A percentile compares a stretch with the other conserved stretches of the same genome.
Conservation (phyloP, 1,140 invertebrate genomes). For the Drosophila kanapiae region DNA sequence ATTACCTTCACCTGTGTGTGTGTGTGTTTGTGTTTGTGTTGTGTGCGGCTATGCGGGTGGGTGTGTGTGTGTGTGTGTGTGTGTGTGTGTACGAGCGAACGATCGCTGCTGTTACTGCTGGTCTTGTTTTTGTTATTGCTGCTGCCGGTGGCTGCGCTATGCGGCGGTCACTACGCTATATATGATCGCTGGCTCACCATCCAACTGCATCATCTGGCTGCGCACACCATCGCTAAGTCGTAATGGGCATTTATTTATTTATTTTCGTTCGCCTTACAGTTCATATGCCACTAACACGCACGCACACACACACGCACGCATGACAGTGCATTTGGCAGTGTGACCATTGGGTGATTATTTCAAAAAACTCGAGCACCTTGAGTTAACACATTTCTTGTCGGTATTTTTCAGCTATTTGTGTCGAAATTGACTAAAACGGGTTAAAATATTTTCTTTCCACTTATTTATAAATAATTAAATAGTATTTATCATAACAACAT, state of each 20-base stretch:
- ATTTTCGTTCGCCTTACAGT: conserved; percentile 62
- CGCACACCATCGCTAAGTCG: conserved; percentile 27
- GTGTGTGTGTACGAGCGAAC: conserved; percentile 15
- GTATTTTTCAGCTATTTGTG: background rate
- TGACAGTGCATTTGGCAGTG: conserved; percentile 35
- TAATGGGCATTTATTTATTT: conserved; percentile 61
- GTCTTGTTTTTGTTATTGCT: conserved; percentile 20
- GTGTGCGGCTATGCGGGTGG: background rate
- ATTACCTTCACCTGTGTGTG: conserved; percentile 46
- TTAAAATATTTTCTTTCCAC: no score
- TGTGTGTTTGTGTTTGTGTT: conserved; percentile 15
- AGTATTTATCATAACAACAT: no score
- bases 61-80: conserved; percentile 11
- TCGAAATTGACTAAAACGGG: no score
- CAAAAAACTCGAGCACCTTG: background rate
- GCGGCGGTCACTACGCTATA: conserved; percentile 12
- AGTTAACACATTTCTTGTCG: background rate
- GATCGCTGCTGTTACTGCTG: conserved; percentile 19
- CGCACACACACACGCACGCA: conserved; percentile 58
- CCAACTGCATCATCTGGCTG: conserved; percentile 64
- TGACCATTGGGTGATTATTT: background rate
- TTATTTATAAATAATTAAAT: no score
- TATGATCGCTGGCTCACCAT: conserved; percentile 49
- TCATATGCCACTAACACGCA: conserved; percentile 49
- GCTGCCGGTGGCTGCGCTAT: conserved; percentile 14